Evolutionary conservation across 2,888 invertebrate genomes (phyloP).

Genomic region (Nasonia oneida): DNA sequence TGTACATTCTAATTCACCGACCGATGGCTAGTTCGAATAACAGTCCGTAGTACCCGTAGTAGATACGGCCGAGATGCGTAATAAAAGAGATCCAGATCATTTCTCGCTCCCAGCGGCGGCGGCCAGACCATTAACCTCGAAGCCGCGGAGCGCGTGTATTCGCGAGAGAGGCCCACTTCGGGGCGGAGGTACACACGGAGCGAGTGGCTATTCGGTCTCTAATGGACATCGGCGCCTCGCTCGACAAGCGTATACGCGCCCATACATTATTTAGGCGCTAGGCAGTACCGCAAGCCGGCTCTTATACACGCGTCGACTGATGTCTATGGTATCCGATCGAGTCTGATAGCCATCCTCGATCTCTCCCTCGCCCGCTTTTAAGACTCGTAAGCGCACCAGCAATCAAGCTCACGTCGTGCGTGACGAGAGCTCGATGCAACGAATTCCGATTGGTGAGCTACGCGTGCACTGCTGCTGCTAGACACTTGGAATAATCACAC

Average conservation of each 20-base stretch:
- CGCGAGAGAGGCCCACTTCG: constrained; percentile 18
- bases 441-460: constrained; percentile 64
- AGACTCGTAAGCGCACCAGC: constrained; percentile 60
- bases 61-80: neutral
- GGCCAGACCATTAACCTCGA: constrained; percentile 33
- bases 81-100: constrained; percentile 1
- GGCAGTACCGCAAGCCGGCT: constrained; percentile 36
- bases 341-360: constrained; percentile 53
- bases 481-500: constrained; percentile 49
- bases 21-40: neutral
- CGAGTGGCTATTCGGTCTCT: neutral
- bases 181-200: neutral
- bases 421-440: constrained; percentile 74
- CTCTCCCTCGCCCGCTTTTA: constrained; percentile 33
- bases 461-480: constrained; percentile 51
- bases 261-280: constrained; percentile 44
- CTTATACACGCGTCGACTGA: neutral
- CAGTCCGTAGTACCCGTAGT: too few species aligned
- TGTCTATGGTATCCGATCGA: neutral
- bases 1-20: neutral
- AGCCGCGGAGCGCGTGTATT: neutral
- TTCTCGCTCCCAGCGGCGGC: neutral
- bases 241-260: neutral
- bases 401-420: constrained; percentile 70
- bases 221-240: constrained; percentile 24